A percentile compares a stretch with the other conserved stretches of the same genome.
These are phyloP conservation scores for Drosophila macrothrix DNA, from an alignment of 2,888 invertebrate genomes.

Conservation along the genomic window DNA sequence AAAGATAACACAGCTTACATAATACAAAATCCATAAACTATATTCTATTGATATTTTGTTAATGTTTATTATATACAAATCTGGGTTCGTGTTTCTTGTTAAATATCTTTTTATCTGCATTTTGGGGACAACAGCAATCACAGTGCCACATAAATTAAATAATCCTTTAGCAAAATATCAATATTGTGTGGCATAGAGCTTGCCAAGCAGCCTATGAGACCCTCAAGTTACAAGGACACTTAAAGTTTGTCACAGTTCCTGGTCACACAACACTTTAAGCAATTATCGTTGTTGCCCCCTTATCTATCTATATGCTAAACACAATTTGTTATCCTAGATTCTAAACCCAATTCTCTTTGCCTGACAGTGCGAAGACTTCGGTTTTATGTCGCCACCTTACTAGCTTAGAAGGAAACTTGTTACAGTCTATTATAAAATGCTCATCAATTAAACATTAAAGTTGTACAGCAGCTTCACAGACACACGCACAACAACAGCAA, in stretches of 20 bases:
- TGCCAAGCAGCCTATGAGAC: constrained; percentile 5
- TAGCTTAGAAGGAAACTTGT: constrained; percentile 75
- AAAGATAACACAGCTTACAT: constrained; percentile 42
- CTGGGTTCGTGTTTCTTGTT: constrained; percentile 35
- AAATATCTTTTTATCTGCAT: constrained; percentile 21
- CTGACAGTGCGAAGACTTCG: constrained; percentile 21
- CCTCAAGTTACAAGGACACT: background rate
- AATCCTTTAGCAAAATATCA: constrained; percentile 40
- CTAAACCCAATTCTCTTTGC: constrained; percentile 29
- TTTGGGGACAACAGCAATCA: constrained; percentile 32
- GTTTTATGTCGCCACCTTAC: constrained; percentile 57
- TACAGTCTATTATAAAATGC: constrained; percentile 80
- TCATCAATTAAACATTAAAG: constrained; percentile 45
- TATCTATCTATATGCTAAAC: constrained; percentile 27
- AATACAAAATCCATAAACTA: constrained; percentile 32
- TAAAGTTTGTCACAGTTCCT: background rate
- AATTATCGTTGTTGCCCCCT: constrained; percentile 26
- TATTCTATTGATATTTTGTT: constrained; percentile 45
- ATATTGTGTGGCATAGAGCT: constrained; percentile 36
- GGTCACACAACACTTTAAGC: background rate
- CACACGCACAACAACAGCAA: constrained; percentile 3
- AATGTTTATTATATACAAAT: constrained; percentile 48
- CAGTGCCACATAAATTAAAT: constrained; percentile 22
- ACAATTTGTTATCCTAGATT: constrained; percentile 9
- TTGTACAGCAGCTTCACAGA: constrained; percentile 24